Base-by-base conservation (phyloP, 2,113 vertebrate species). In the Ifrita kowaldi region DNA sequence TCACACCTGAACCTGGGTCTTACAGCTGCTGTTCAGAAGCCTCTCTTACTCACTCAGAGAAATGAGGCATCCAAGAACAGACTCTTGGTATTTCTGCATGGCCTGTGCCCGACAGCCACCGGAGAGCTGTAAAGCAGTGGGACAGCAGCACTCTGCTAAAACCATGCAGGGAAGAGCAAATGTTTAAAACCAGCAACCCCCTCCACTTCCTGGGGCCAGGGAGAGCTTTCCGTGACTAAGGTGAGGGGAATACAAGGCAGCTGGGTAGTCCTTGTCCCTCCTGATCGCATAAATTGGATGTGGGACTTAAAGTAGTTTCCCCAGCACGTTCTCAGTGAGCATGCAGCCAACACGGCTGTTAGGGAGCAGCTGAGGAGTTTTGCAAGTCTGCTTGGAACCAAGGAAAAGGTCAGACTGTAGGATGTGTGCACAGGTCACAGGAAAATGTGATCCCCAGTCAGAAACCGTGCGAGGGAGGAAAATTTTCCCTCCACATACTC, bases 271-370 rank as follows among this genome's bases (percentile, higher is more conserved):
- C 14, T 22, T 52, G 11, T 8, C 21, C 20, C 8, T 77, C 28
- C 41, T n/a, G 46, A 41, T 37, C 69, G 7, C 7, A 27, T 26
- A 37, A 42, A 49, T 8, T 9, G 30, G 21, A 22, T 14, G 9
- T 4, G 18, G 62, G 14, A 46, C 7, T 50, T 47, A 16, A 8
- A 57, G 20, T 21, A 3, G 11, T 49, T 47, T 69, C 19, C 47
- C 28, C 26, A 56, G 74, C 74, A 32, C 1, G 0, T 67, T 35
- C 28, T 67, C 41, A n/a, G 57, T 0, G 0, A 65, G 11, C 11
- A 13, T 6, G 30, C 19, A 62, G 62, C 17, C 79, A 64, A 33
- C 11, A 24, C 26, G 19, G 57, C 33, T 39, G 6, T 13, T 0
- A 3, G 15, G 9, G 37, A 84, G 44, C 69, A 59, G 30, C 47